Conservation (phyloP, 2,113 vertebrate species). For the Leptosomus discolor region DNA sequence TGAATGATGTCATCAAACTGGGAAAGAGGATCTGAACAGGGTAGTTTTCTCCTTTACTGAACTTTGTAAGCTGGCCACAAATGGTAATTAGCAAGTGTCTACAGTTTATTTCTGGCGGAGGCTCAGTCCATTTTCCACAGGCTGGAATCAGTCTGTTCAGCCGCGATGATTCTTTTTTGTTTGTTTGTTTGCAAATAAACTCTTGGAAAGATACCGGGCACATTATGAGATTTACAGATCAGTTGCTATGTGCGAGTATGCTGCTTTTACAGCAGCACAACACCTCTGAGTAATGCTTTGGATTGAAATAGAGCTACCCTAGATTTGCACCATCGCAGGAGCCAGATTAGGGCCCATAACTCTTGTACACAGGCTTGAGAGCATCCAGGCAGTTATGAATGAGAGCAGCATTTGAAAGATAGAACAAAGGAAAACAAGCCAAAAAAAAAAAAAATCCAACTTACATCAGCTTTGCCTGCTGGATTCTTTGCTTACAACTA, state of each 20-base stretch:
- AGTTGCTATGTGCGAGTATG: not conserved
- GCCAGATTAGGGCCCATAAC: constrained; percentile 40
- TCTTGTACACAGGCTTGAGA: constrained; percentile 5
- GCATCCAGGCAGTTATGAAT: constrained; percentile 34
- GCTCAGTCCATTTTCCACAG: constrained; percentile 1
- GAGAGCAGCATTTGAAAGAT: constrained; percentile 19
- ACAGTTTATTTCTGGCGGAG: constrained; percentile 21
- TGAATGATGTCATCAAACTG: constrained; percentile 60
- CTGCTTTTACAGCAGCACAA: not conserved
- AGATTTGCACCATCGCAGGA: constrained; percentile 29
- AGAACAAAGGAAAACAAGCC: constrained; percentile 29
- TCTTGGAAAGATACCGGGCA: constrained; percentile 20
- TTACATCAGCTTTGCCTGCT: constrained; percentile 42
- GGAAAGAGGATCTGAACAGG: constrained; percentile 29
- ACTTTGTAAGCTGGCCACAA: constrained; percentile 31
- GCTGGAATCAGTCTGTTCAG: constrained; percentile 36
- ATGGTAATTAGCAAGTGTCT: constrained; percentile 37
- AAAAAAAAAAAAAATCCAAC: not conserved
- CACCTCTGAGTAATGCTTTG: constrained; percentile 49
- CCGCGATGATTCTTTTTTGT: constrained; percentile 32
- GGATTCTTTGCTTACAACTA: constrained; percentile 19
- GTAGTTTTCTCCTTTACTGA: constrained; percentile 25
- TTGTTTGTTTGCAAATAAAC: constrained; percentile 67
- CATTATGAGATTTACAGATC: constrained; percentile 49
- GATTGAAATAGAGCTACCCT: constrained; percentile 26